Percentiles rank a stretch among this genome's conserved stretches.
Evolutionary conservation across 2,888 invertebrate genomes (phyloP).

Genomic region (Hyppa rectilinea): DNA sequence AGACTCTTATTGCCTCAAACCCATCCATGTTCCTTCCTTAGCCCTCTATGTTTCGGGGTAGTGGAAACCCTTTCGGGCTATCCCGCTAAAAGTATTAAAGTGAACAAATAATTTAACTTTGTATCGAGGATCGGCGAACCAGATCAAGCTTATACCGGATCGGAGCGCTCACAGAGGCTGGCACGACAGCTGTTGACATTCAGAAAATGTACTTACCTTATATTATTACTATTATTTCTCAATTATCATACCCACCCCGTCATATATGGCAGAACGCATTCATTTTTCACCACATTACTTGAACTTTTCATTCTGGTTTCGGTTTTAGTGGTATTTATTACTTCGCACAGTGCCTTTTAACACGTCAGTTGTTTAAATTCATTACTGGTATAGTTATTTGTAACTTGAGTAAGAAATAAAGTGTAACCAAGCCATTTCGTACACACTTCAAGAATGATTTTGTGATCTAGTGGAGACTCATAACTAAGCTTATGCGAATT

Average conservation of each 20-base stretch:
- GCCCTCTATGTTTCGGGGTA: too few relatives aligned
- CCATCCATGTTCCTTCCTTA: too few relatives aligned
- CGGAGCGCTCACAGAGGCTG: background rate
- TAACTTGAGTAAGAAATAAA: conserved; percentile 23
- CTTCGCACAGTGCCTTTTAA: conserved; percentile 14
- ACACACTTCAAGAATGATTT: conserved; percentile 9
- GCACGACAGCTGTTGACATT: conserved; percentile 46
- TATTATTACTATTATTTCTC: conserved; percentile 33
- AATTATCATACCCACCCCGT: conserved; percentile 46
- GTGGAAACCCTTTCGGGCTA: too few relatives aligned
- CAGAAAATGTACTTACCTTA: conserved; percentile 31
- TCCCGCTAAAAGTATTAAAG: background rate
- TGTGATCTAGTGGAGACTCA: conserved; percentile 7
- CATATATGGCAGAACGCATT: conserved; percentile 26
- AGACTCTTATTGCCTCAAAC: too few relatives aligned
- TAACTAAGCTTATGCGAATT: conserved; percentile 38
- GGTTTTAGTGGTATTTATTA: conserved; percentile 20
- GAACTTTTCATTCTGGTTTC: conserved; percentile 44
- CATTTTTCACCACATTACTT: conserved; percentile 41
- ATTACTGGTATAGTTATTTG: conserved; percentile 24
- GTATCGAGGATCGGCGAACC: background rate
- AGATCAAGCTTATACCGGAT: background rate
- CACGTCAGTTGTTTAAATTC: conserved; percentile 28
- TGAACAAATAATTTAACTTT: background rate
- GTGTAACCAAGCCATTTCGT: too few relatives aligned